Percentiles rank a stretch among this genome's conserved stretches.
Conservation (phyloP, 2,113 vertebrate species). For the Sus scrofa region T2T-Sscrofa CM000823.6:13065501-13066000, state of each 20-base stretch:
- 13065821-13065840: background rate
- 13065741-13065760: background rate
- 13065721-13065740: background rate
- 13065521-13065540: background rate
- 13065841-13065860: background rate
- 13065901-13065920: background rate
- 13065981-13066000: background rate
- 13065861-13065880: no score
- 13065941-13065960: background rate
- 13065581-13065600: background rate
- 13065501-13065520: background rate
- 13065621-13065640: background rate
- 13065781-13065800: background rate
- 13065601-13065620: background rate
- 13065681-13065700: background rate
- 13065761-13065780: background rate
- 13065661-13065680: background rate
- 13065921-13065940: background rate
- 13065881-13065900: background rate
- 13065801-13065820: background rate
- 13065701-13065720: background rate
- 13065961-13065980: background rate
- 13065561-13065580: background rate
- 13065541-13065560: background rate
- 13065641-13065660: background rate